Percentiles rank a stretch among this genome's conserved stretches.
Evolutionary conservation across 2,888 invertebrate species (phyloP).

Genomic region (Malthinus flaveolus): DNA sequence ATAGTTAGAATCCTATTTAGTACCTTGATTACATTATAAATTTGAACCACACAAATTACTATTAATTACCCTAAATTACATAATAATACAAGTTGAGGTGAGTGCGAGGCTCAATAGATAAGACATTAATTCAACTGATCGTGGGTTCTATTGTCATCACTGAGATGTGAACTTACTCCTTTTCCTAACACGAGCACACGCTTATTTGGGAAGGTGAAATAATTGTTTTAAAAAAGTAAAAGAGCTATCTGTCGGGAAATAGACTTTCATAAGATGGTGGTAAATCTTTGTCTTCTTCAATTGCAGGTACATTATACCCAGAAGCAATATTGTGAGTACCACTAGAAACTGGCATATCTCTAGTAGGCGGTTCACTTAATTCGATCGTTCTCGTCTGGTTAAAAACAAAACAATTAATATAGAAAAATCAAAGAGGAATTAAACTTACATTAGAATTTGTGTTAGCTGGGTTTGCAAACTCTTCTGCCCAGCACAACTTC

Average conservation of each 20-base stretch:
- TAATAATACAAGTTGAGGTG: too few species aligned
- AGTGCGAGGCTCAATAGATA: too few species aligned
- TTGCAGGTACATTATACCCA: slow-evolving; percentile 40
- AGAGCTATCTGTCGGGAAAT: slow-evolving; percentile 51
- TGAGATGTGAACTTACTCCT: too few species aligned
- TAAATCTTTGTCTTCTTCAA: slow-evolving; percentile 57
- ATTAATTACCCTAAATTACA: too few species aligned
- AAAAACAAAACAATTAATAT: neutral
- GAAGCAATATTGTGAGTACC: slow-evolving; percentile 20
- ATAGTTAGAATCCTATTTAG: slow-evolving; percentile 74
- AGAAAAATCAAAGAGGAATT: neutral
- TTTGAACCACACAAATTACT: too few species aligned
- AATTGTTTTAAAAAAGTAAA: too few species aligned
- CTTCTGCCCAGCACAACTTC: slow-evolving; percentile 57
- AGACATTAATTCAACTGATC: too few species aligned
- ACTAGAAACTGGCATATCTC: slow-evolving; percentile 12
- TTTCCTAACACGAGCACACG: too few species aligned
- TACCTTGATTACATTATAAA: too few species aligned
- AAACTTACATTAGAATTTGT: slow-evolving; percentile 21
- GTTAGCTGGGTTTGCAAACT: slow-evolving; percentile 49
- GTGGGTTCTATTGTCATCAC: too few species aligned
- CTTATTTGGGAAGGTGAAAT: too few species aligned
- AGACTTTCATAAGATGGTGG: slow-evolving; percentile 62
- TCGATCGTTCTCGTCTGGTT: slow-evolving; percentile 39
- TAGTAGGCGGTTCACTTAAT: slow-evolving; percentile 39